Evolutionary conservation across 1,140 invertebrate species (phyloP).

Genomic region (Coboldia fuscipes): DNA sequence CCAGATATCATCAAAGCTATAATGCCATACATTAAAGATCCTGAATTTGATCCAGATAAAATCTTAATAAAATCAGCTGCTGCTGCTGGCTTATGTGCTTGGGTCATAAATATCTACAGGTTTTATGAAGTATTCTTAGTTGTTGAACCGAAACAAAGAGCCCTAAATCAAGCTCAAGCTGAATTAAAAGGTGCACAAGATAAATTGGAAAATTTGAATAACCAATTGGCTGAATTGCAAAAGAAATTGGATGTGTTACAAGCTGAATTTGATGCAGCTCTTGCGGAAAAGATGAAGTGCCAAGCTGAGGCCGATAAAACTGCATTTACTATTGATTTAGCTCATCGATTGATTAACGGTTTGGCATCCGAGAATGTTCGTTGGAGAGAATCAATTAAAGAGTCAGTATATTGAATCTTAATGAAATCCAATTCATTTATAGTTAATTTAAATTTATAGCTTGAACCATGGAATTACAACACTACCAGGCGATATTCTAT

Average conservation of each 20-base stretch:
- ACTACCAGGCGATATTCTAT: constrained; percentile 70
- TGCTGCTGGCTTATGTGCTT: constrained; percentile 77
- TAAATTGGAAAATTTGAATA: constrained; percentile 40
- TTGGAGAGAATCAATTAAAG: constrained; percentile 25
- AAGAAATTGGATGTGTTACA: constrained; percentile 49
- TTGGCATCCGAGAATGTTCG: constrained; percentile 79
- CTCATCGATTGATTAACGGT: constrained; percentile 80
- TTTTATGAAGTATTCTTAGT: constrained; percentile 84
- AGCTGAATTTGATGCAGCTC: constrained; percentile 64
- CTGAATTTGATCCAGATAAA: constrained; percentile 70
- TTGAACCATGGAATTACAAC: constrained; percentile 34
- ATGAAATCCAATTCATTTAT: not conserved
- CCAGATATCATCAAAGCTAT: constrained; percentile 61
- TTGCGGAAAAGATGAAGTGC: constrained; percentile 69
- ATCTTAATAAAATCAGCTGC: constrained; percentile 71
- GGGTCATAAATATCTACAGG: constrained; percentile 82
- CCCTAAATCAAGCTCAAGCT: constrained; percentile 58
- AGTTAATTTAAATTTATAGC: constrained; percentile 7
- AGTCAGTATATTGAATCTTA: constrained; percentile 5
- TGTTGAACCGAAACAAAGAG: constrained; percentile 72
- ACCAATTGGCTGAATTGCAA: constrained; percentile 47
- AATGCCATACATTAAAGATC: constrained; percentile 29
- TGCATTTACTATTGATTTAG: constrained; percentile 65
- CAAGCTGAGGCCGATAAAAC: constrained; percentile 70
- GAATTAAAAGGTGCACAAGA: constrained; percentile 61